Percentiles rank a stretch among this genome's conserved stretches.
phyloP scores from a whole-genome alignment of 2,113 vertebrate species.

The Maylandia zebra region DNA sequence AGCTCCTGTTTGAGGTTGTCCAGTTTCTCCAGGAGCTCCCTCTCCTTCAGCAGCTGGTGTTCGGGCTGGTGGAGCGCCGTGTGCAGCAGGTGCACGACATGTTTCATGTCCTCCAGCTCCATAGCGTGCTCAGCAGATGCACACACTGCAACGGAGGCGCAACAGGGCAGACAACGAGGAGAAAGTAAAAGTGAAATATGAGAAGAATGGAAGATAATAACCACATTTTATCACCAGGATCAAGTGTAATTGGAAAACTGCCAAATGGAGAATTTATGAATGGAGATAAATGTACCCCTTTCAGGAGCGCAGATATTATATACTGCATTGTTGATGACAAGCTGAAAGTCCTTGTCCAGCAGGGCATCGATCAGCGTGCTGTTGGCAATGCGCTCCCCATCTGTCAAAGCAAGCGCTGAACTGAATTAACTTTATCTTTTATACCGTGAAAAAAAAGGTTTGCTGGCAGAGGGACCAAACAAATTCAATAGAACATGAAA shows the following conservation, averaged over 20 bases:
- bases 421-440: background rate
- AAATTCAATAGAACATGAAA: background rate
- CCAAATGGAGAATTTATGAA: background rate
- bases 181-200: background rate
- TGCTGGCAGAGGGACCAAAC: background rate
- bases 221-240: background rate
- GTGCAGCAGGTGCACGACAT: conserved; percentile 81
- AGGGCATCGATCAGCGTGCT: conserved; percentile 76
- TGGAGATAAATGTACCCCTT: conserved; percentile 65
- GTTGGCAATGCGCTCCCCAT: conserved; percentile 74
- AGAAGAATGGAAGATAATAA: background rate
- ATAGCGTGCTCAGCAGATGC: conserved; percentile 53
- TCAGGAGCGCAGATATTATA: conserved; percentile 70
- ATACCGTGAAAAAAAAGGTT: background rate
- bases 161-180: background rate
- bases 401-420: conserved; percentile 58
- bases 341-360: conserved; percentile 81
- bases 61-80: conserved; percentile 76
- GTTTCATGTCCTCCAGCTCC: conserved; percentile 74
- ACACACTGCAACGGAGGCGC: conserved; percentile 48
- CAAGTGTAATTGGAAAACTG: background rate
- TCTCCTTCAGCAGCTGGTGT: conserved; percentile 78
- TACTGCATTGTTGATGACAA: conserved; percentile 74
- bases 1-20: conserved; percentile 80
- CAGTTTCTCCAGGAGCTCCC: conserved; percentile 74